These are phyloP conservation scores for Hipposideros armiger DNA, from an alignment of 2,113 vertebrate species.

Conservation along the genomic window DNA sequence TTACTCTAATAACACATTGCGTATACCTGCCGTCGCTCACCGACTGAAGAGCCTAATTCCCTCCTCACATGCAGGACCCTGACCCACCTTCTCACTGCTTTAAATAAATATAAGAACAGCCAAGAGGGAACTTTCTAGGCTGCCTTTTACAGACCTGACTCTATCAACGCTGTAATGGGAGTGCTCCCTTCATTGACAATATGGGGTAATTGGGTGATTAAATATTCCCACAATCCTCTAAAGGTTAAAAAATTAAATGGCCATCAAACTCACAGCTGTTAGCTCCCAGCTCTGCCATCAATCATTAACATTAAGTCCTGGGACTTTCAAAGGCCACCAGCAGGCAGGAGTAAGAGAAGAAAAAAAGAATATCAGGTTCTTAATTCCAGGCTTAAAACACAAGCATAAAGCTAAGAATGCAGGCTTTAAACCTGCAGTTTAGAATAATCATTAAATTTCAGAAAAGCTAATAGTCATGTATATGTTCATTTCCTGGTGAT, in stretches of 20 bases:
- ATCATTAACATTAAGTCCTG: conserved; percentile 67
- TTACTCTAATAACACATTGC: conserved; percentile 84
- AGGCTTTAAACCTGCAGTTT: not conserved
- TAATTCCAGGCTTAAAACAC: not conserved
- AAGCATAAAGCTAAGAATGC: accelerated
- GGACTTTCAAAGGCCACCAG: conserved; percentile 60
- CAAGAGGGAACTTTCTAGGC: conserved; percentile 54
- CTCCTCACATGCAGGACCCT: not conserved
- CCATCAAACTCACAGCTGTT: conserved; percentile 87
- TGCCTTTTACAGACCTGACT: not conserved
- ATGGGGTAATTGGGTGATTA: conserved; percentile 72
- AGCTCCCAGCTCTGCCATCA: conserved; percentile 80
- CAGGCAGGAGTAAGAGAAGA: not conserved
- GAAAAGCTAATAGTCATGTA: not conserved
- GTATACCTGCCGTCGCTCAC: conserved; percentile 69
- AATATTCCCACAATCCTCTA: conserved; percentile 79
- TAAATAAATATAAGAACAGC: conserved; percentile 67
- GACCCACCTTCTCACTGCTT: not conserved
- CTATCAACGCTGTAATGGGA: conserved; percentile 33
- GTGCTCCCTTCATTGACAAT: conserved; percentile 66
- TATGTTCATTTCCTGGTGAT: not conserved
- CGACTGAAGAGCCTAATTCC: conserved; percentile 45
- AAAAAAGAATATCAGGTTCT: not conserved
- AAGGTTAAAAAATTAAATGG: conserved; percentile 86
- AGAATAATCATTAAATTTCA: not conserved